Conservation (phyloP, 2,888 invertebrate genomes). For the Leucania comma region DNA sequence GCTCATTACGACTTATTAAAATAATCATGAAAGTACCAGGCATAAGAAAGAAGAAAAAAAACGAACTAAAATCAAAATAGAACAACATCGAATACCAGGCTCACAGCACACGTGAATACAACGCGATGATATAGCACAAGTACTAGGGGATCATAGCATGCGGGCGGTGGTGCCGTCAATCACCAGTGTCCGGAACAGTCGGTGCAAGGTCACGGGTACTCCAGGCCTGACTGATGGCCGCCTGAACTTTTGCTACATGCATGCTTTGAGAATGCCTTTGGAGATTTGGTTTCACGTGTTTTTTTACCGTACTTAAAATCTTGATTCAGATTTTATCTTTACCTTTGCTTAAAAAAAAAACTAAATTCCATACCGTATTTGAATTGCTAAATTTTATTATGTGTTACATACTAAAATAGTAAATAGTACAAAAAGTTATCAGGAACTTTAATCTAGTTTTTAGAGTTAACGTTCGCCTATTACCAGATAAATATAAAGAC, state of each 20-base stretch:
- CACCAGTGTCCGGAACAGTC: constrained; percentile 56
- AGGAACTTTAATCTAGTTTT: constrained; percentile 43
- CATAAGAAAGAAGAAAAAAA: neutral
- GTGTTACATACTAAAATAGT: constrained; percentile 36
- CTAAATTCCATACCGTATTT: constrained; percentile 28
- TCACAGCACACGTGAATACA: constrained; percentile 14
- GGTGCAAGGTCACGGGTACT: constrained; percentile 59
- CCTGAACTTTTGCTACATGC: constrained; percentile 42
- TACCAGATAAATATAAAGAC: constrained; percentile 34
- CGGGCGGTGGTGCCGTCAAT: constrained; percentile 61
- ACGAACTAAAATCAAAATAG: constrained; percentile 17
- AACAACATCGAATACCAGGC: constrained; percentile 26
- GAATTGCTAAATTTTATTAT: constrained; percentile 46
- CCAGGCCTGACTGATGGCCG: constrained; percentile 50
- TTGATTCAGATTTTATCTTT: constrained; percentile 4
- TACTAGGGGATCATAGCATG: constrained; percentile 55
- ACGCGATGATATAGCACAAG: constrained; percentile 43
- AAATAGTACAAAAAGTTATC: constrained; percentile 54
- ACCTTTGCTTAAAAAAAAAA: constrained; percentile 4
- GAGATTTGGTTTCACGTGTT: neutral
- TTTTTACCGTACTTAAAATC: constrained; percentile 9
- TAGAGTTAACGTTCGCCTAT: constrained; percentile 25
- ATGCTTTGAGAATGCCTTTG: constrained; percentile 25
- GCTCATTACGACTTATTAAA: neutral
- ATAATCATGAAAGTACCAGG: constrained; percentile 20